Evolutionary conservation across 1,140 invertebrate species (phyloP).

Genomic region (Drosophila nasuta): DNA sequence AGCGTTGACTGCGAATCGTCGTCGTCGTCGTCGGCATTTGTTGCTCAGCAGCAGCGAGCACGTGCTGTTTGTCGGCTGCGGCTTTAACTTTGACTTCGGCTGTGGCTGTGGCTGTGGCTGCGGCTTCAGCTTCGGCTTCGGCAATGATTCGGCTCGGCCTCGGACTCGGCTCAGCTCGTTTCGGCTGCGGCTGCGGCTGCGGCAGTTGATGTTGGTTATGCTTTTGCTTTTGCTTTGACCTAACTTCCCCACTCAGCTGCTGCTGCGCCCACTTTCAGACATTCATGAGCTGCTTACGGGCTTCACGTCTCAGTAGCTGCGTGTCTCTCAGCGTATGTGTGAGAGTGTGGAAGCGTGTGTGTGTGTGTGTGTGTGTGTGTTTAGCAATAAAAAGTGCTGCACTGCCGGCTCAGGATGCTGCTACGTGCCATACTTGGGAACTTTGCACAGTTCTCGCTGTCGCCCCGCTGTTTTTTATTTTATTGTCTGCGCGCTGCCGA

Average conservation of each 20-base stretch:
- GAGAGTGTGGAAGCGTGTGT: conserved; percentile 8
- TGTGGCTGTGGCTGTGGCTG: neutral
- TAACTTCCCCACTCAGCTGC: neutral
- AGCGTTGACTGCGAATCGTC: conserved; percentile 12
- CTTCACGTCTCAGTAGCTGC: conserved; percentile 29
- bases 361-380: conserved; percentile 25
- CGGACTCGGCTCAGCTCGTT: neutral
- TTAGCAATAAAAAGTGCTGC: conserved; percentile 54
- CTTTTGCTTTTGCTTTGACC: conserved; percentile 3
- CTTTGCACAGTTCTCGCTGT: conserved; percentile 1
- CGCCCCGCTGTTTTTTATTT: conserved; percentile 39
- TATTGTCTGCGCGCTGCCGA: conserved; percentile 43
- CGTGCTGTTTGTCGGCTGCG: conserved; percentile 47
- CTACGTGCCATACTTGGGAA: conserved; percentile 36
- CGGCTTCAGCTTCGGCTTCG: neutral
- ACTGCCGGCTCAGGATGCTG: conserved; percentile 53
- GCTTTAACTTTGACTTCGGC: neutral
- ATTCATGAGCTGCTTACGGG: conserved; percentile 39
- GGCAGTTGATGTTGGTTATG: conserved; percentile 16
- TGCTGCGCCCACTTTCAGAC: conserved; percentile 12
- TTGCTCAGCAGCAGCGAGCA: conserved; percentile 65
- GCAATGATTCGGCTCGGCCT: neutral
- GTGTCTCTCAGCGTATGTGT: conserved; percentile 8
- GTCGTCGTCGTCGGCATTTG: conserved; percentile 59
- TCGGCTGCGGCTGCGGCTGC: conserved; percentile 28